Conservation (phyloP, 2,888 invertebrate genomes). For the Galeruca laticollis region DNA sequence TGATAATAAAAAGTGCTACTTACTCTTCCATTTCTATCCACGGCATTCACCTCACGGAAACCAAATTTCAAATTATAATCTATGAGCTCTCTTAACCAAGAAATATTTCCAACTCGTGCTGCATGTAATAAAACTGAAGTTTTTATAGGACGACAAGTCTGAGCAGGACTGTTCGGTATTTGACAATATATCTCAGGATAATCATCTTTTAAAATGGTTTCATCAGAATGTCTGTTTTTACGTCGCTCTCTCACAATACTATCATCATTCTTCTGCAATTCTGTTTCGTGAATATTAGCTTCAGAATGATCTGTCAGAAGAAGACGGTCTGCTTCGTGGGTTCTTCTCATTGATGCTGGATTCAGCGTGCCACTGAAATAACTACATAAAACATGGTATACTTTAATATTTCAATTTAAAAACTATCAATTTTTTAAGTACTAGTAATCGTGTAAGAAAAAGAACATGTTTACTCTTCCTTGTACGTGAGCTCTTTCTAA, state of each 20-base stretch:
- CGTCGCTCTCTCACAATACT: conserved; percentile 69
- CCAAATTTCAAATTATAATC: conserved; percentile 62
- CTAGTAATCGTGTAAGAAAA: too few relatives aligned
- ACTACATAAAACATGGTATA: conserved; percentile 36
- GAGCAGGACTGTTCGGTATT: conserved; percentile 55
- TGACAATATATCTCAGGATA: conserved; percentile 56
- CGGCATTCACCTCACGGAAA: conserved; percentile 68
- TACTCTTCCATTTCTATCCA: conserved; percentile 72
- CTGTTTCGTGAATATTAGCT: conserved; percentile 59
- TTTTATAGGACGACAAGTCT: background rate
- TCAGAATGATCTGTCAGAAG: conserved; percentile 22
- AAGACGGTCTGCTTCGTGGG: background rate
- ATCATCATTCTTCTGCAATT: conserved; percentile 61
- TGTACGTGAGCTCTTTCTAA: too few relatives aligned
- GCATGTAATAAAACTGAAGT: conserved; percentile 3
- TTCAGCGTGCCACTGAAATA: conserved; percentile 66
- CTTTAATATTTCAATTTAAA: too few relatives aligned
- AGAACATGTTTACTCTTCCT: too few relatives aligned
- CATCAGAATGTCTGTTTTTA: conserved; percentile 55
- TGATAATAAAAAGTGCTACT: conserved; percentile 55
- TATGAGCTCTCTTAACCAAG: conserved; percentile 1
- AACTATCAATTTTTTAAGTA: too few relatives aligned
- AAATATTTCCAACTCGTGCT: background rate
- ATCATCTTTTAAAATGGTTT: background rate
- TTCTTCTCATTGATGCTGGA: conserved; percentile 58